A percentile compares a stretch with the other conserved stretches of the same genome.
Evolutionary conservation across 2,888 invertebrate species (phyloP).

Genomic region (Dasysyrphus tricinctus): DNA sequence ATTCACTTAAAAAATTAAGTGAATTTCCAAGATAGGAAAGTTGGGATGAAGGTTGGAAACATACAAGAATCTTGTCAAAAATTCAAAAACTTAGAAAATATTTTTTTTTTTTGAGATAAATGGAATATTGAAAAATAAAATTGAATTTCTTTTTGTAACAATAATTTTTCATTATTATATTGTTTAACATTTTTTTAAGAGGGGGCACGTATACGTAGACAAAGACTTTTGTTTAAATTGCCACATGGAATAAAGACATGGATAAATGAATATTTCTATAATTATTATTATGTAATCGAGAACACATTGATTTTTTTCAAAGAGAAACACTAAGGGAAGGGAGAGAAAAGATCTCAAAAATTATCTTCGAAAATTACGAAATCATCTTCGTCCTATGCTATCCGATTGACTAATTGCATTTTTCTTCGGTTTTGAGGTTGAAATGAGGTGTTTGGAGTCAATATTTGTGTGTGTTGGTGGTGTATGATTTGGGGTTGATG

Average conservation of each 20-base stretch:
- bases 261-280: too few relatives aligned
- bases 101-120: not conserved
- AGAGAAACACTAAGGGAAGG: too few relatives aligned
- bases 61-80: slow-evolving; percentile 16
- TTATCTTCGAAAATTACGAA: too few relatives aligned
- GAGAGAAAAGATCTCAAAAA: too few relatives aligned
- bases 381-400: too few relatives aligned
- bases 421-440: slow-evolving; percentile 85
- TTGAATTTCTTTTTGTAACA: slow-evolving; percentile 6
- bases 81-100: too few relatives aligned
- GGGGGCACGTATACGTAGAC: slow-evolving; percentile 21
- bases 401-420: too few relatives aligned
- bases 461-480: slow-evolving; percentile 76
- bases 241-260: slow-evolving; percentile 17
- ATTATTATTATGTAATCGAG: too few relatives aligned
- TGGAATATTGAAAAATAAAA: slow-evolving; percentile 15
- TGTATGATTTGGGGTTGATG: slow-evolving; percentile 72
- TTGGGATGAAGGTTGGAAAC: not conserved
- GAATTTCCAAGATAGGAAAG: slow-evolving; percentile 11
- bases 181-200: not conserved
- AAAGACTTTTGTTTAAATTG: slow-evolving; percentile 22
- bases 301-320: too few relatives aligned
- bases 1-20: slow-evolving; percentile 68
- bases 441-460: slow-evolving; percentile 61
- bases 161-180: too few relatives aligned